Conservation (phyloP, 2,113 vertebrate genomes). For the Cryptotis parvus region DNA sequence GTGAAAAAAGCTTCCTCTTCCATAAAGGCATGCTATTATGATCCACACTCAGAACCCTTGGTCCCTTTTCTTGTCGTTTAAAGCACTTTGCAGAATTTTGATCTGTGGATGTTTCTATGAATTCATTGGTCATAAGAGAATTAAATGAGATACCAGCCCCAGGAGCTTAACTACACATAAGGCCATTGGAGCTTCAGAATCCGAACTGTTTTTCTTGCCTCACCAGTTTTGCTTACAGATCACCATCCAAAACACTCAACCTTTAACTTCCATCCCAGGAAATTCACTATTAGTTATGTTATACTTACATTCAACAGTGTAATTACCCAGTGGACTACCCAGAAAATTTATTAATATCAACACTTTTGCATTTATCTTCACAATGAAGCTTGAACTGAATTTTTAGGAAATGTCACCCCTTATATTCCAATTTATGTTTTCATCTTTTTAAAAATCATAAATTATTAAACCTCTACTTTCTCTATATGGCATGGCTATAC, state of each 20-base stretch:
- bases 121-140: not conserved
- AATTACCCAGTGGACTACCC: not conserved
- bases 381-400: not conserved
- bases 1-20: not conserved
- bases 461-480: slow-evolving; percentile 10
- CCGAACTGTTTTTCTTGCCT: not conserved
- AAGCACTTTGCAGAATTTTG: not conserved
- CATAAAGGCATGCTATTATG: not conserved
- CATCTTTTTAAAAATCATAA: not conserved
- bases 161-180: not conserved
- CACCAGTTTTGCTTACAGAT: not conserved
- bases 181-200: not conserved
- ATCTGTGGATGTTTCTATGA: not conserved
- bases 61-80: not conserved
- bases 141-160: not conserved
- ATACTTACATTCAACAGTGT: not conserved
- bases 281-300: too few relatives aligned
- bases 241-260: not conserved
- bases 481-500: not conserved
- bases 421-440: not conserved
- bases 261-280: not conserved
- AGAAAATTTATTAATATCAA: not conserved
- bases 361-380: not conserved
- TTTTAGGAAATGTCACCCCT: slow-evolving; percentile 48
- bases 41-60: not conserved